Evolutionary conservation across 2,888 invertebrate species (phyloP).

Genomic region (Calephelis perditalis): DNA sequence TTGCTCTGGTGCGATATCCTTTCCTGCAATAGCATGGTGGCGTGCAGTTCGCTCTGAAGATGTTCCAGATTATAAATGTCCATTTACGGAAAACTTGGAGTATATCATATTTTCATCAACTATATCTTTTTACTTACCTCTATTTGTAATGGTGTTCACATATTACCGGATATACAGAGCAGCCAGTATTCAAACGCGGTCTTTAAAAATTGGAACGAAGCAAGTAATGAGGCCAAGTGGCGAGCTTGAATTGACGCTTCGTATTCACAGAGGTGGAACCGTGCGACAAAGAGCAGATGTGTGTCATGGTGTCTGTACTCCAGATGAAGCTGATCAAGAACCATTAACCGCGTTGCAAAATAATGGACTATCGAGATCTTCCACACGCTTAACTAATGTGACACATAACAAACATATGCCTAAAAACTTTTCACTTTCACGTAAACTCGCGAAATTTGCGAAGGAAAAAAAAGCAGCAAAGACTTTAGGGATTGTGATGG

Average conservation of each 20-base stretch:
- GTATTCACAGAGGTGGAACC: slow-evolving; percentile 95
- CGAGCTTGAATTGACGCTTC: slow-evolving; percentile 90
- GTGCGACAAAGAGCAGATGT: slow-evolving; percentile 79
- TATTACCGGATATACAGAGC: slow-evolving; percentile 97
- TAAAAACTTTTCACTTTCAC: slow-evolving; percentile 94
- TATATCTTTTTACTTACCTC: slow-evolving; percentile 97
- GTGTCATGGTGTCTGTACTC: slow-evolving; percentile 79
- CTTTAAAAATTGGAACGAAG: slow-evolving; percentile 94
- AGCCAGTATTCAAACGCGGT: slow-evolving; percentile 94
- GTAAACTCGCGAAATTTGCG: slow-evolving; percentile 96
- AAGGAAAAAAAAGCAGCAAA: slow-evolving; percentile 99
- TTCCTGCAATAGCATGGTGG: slow-evolving; percentile 98
- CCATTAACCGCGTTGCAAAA: slow-evolving; percentile 87
- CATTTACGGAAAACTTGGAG: slow-evolving; percentile 97
- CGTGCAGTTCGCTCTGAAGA: slow-evolving; percentile 90
- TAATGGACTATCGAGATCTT: slow-evolving; percentile 85
- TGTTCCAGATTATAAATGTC: slow-evolving; percentile 91
- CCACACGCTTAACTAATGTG: slow-evolving; percentile 81
- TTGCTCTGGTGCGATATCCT: slow-evolving; percentile 97
- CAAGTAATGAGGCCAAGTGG: slow-evolving; percentile 91
- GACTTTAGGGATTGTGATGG: slow-evolving; percentile 97
- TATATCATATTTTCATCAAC: slow-evolving; percentile 98
- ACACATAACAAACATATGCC: slow-evolving; percentile 81
- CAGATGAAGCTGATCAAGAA: slow-evolving; percentile 83
- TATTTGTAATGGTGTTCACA: slow-evolving; percentile 98